Evolutionary conservation across 2,113 vertebrate species (phyloP).

Genomic region (Butastur rufipennis): DNA sequence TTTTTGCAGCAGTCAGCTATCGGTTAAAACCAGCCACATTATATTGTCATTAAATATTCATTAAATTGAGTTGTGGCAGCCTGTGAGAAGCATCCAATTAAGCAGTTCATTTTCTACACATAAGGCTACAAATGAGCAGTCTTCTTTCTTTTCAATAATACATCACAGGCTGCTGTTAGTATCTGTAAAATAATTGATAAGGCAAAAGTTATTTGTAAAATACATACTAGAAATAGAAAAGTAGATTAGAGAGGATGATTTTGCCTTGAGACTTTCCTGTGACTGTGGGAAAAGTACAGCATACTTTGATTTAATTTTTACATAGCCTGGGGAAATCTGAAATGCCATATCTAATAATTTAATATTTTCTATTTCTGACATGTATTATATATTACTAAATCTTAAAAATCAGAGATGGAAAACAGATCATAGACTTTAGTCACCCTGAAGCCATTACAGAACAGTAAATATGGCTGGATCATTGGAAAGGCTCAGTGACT

Average conservation of each 20-base stretch:
- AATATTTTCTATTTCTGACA: constrained; percentile 17
- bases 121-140: constrained; percentile 9
- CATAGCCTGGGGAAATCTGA: not conserved
- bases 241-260: constrained; percentile 13
- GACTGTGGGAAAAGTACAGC: not conserved
- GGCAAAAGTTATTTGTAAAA: constrained; percentile 40
- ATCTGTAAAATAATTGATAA: constrained; percentile 50
- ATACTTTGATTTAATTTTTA: constrained; percentile 27
- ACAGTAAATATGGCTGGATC: not conserved
- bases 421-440: not conserved
- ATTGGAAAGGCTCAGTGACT: not conserved
- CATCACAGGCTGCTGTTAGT: not conserved
- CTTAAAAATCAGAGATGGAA: not conserved
- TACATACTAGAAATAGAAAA: constrained; percentile 8
- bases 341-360: not conserved
- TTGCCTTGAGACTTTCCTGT: not conserved
- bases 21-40: constrained; percentile 30
- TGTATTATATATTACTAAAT: not conserved
- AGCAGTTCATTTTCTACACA: not conserved
- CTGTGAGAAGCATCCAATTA: constrained; percentile 22
- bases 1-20: not conserved
- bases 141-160: constrained; percentile 37
- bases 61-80: constrained; percentile 6
- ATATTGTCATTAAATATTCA: constrained; percentile 38
- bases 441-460: not conserved